phyloP scores from a whole-genome alignment of 2,113 vertebrate genomes.

The Columba janthina region DNA sequence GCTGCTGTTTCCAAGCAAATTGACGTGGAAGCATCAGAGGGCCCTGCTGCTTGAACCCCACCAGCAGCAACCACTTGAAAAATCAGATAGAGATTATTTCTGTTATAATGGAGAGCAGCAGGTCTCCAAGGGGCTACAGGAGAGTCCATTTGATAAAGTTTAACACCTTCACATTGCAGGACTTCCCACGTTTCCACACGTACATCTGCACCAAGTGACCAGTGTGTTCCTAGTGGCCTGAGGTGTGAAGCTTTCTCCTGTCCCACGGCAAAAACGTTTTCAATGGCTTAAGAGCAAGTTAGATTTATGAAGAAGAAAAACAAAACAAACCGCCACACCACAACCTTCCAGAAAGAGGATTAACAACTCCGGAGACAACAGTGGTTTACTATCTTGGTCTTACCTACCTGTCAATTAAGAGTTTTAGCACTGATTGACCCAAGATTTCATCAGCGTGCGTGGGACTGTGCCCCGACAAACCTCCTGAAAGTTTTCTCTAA shows the following conservation, averaged over 20 bases:
- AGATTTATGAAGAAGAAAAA: neutral
- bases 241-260: conserved; percentile 24
- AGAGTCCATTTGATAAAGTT: conserved; percentile 42
- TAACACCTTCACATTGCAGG: neutral
- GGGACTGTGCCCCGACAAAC: neutral
- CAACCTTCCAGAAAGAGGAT: neutral
- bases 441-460: neutral
- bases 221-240: neutral
- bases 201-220: conserved; percentile 21
- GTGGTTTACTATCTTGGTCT: neutral
- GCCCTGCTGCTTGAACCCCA: neutral
- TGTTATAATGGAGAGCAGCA: conserved; percentile 32
- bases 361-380: neutral
- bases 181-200: conserved; percentile 45
- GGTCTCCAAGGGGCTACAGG: conserved; percentile 23
- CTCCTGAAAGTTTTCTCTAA: neutral
- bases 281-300: neutral
- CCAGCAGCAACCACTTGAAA: neutral
- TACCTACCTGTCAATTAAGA: neutral
- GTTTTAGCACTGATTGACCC: neutral
- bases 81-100: conserved; percentile 51
- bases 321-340: neutral
- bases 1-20: neutral
- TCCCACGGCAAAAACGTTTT: neutral
- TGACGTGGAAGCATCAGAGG: neutral